Percentiles rank a stretch among this genome's conserved stretches.
Conservation (phyloP, 2,888 invertebrate species). For the Rotaria socialis region DNA sequence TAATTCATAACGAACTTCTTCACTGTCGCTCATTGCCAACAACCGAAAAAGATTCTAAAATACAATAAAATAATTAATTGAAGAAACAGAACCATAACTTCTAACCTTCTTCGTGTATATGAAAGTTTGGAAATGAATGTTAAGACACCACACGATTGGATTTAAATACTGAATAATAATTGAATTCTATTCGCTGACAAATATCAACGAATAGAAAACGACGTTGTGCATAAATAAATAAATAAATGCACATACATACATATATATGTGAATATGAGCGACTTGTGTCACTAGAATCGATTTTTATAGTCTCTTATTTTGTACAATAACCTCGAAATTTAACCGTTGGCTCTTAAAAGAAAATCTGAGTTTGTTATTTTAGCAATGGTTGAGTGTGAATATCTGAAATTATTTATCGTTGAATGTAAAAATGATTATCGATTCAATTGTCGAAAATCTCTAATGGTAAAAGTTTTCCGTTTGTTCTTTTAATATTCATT, state of each 20-base stretch:
- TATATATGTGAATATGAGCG: too few relatives aligned
- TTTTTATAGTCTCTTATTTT: neutral
- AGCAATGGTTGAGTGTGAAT: neutral
- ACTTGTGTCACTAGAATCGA: neutral
- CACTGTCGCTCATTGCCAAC: neutral
- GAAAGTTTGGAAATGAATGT: neutral
- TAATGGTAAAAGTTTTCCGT: neutral
- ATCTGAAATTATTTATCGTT: slow-evolving; percentile 6
- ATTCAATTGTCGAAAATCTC: neutral
- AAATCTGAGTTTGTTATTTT: neutral
- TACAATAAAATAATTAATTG: neutral
- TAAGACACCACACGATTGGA: neutral
- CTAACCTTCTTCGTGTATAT: neutral
- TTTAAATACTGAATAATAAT: neutral
- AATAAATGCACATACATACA: too few relatives aligned
- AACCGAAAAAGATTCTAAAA: neutral
- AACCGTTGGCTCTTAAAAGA: neutral
- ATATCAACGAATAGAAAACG: neutral
- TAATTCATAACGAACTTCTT: neutral
- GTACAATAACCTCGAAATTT: neutral
- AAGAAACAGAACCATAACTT: neutral
- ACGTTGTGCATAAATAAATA: too few relatives aligned
- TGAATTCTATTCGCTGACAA: neutral
- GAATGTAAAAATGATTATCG: neutral
- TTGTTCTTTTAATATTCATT: too few relatives aligned